Evolutionary conservation across 2,797 vertebrate species (phyloP).

Genomic region (Rhabdomys pumilio): DNA sequence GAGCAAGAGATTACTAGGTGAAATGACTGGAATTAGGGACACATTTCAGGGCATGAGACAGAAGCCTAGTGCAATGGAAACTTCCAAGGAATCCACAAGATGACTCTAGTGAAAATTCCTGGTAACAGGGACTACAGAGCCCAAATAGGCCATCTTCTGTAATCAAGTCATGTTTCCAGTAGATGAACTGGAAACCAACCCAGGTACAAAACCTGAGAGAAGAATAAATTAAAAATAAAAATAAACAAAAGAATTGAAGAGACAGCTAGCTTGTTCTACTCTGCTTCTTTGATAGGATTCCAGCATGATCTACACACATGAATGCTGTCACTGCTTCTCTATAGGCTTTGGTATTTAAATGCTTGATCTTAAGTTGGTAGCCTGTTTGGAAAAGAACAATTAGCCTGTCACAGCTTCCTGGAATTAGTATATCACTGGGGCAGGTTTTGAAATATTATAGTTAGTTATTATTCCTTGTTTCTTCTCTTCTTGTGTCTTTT

Average conservation of each 20-base stretch:
- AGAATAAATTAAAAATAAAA: background rate
- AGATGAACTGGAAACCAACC: background rate
- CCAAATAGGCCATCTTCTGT: background rate
- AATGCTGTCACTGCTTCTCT: background rate
- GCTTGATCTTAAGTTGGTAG: background rate
- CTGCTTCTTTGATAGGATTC: background rate
- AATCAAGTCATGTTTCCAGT: background rate
- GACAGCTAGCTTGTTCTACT: background rate
- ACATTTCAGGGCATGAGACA: background rate
- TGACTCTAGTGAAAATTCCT: background rate
- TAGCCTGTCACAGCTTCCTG: accelerated
- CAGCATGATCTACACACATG: background rate
- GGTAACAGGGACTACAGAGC: background rate
- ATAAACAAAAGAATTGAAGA: background rate
- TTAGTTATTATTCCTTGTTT: background rate
- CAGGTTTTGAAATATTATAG: background rate
- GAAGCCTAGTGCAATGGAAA: background rate
- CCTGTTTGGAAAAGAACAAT: background rate
- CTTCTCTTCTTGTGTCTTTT: background rate
- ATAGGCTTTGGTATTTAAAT: background rate
- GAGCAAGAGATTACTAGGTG: background rate
- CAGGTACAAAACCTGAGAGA: background rate
- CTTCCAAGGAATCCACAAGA: background rate
- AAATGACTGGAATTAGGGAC: background rate
- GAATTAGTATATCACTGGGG: too few relatives aligned